Evolutionary conservation across 2,797 vertebrate genomes (phyloP).

Genomic region (Muraenolepis orangiensis): DNA sequence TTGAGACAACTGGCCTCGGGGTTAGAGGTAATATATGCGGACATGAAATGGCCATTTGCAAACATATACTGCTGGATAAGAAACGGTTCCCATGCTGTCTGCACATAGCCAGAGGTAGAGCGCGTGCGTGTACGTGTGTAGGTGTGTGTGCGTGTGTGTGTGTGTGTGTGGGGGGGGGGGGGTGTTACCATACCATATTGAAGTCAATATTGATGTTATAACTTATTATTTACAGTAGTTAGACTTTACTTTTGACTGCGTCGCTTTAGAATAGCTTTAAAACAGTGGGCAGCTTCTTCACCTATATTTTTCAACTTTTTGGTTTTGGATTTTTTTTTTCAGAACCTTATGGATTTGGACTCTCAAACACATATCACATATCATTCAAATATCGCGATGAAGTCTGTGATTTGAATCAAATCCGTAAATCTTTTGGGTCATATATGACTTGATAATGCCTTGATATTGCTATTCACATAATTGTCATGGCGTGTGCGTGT

Average conservation of each 20-base stretch:
- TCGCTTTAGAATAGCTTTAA: background rate
- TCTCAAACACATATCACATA: background rate
- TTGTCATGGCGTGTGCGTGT: background rate
- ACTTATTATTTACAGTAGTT: background rate
- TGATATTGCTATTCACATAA: background rate
- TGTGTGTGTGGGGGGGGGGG: no score
- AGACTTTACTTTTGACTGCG: background rate
- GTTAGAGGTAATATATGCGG: constrained; percentile 11
- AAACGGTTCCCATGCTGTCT: background rate
- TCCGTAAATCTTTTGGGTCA: no score
- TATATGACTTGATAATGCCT: no score
- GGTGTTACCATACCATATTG: background rate
- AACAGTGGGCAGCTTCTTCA: background rate
- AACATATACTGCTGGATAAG: constrained; percentile 2
- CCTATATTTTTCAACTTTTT: background rate
- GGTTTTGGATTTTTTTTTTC: background rate
- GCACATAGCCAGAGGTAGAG: background rate
- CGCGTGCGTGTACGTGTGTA: no score
- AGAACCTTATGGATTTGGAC: background rate
- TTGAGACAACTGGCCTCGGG: background rate
- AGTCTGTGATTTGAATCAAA: background rate
- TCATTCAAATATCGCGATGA: background rate
- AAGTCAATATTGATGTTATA: background rate
- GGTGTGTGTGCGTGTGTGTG: no score
- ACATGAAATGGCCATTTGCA: constrained; percentile 14